phyloP scores from a whole-genome alignment of 2,797 vertebrate species.

The Buphagus erythrorhynchus region DNA sequence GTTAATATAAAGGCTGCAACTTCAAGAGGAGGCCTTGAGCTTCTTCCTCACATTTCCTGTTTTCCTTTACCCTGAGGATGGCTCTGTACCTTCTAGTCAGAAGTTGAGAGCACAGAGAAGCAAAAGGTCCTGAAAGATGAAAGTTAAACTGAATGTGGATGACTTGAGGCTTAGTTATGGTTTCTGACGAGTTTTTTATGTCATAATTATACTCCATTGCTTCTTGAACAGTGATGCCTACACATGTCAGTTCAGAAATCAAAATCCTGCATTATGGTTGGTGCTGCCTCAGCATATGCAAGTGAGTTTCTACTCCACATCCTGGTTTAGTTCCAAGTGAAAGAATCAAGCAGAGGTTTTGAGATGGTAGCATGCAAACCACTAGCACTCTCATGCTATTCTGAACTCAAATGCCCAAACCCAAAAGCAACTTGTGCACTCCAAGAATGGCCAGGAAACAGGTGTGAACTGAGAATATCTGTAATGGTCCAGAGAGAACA shows the following conservation, averaged over 20 bases:
- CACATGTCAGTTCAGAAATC: not conserved
- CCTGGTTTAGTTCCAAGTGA: not conserved
- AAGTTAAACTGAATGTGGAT: not conserved
- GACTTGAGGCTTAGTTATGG: not conserved
- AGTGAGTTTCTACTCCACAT: not conserved
- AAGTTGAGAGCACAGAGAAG: not conserved
- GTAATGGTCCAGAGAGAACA: not conserved
- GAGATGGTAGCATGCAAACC: not conserved
- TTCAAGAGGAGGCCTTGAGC: not conserved
- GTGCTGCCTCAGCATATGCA: not conserved
- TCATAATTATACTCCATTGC: not conserved
- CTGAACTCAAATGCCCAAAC: not conserved
- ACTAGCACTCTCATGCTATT: not conserved
- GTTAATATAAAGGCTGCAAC: not conserved
- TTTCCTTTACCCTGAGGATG: not conserved
- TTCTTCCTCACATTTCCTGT: not conserved
- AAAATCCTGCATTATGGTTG: not conserved
- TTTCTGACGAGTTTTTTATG: not conserved
- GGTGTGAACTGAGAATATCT: not conserved
- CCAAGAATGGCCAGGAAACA: not conserved
- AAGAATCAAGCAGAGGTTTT: not conserved
- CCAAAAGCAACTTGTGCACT: not conserved
- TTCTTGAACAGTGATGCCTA: not conserved
- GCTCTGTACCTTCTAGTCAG: not conserved
- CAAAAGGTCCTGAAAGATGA: not conserved